Evolutionary conservation across 1,140 invertebrate species (phyloP).

Genomic region (Papilio polyxenes): DNA sequence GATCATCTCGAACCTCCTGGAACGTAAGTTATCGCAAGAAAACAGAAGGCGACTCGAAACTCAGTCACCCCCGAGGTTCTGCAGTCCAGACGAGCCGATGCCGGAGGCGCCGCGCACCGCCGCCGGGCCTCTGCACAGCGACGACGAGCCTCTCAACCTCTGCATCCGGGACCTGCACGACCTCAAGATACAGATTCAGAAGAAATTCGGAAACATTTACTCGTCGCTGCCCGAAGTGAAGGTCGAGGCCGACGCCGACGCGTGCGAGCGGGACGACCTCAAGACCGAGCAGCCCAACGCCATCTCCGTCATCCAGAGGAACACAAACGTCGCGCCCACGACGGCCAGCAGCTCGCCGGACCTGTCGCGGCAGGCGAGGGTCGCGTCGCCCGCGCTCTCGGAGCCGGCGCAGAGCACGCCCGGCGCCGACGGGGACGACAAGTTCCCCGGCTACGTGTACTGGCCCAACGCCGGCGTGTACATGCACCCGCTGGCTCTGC

Average conservation of each 20-base stretch:
- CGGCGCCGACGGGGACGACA: slow-evolving; percentile 59
- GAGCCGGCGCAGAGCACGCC: slow-evolving; percentile 81
- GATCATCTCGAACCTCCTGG: slow-evolving; percentile 85
- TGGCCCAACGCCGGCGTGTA: slow-evolving; percentile 87
- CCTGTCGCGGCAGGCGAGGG: slow-evolving; percentile 56
- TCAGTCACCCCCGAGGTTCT: slow-evolving; percentile 57
- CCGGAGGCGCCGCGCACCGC: slow-evolving; percentile 65
- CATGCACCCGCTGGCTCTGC: slow-evolving; percentile 86
- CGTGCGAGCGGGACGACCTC: slow-evolving; percentile 77
- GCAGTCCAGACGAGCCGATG: slow-evolving; percentile 66
- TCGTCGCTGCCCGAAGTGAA: slow-evolving; percentile 75
- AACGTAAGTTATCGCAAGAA: slow-evolving; percentile 86
- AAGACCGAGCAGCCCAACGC: slow-evolving; percentile 82
- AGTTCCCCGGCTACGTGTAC: slow-evolving; percentile 81
- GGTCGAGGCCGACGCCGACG: slow-evolving; percentile 81
- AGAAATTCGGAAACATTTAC: slow-evolving; percentile 83
- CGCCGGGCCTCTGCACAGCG: slow-evolving; percentile 69
- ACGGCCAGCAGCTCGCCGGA: slow-evolving; percentile 67
- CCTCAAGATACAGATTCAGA: slow-evolving; percentile 83
- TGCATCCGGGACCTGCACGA: slow-evolving; percentile 88
- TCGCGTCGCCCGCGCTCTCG: slow-evolving; percentile 71
- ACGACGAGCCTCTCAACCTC: slow-evolving; percentile 91
- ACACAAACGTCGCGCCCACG: slow-evolving; percentile 58
- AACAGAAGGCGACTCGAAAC: slow-evolving; percentile 74
- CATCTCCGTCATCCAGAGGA: slow-evolving; percentile 73